These are phyloP conservation scores for Rhinogobius similis DNA, from an alignment of 2,113 vertebrate genomes.

Conservation along the genomic window DNA sequence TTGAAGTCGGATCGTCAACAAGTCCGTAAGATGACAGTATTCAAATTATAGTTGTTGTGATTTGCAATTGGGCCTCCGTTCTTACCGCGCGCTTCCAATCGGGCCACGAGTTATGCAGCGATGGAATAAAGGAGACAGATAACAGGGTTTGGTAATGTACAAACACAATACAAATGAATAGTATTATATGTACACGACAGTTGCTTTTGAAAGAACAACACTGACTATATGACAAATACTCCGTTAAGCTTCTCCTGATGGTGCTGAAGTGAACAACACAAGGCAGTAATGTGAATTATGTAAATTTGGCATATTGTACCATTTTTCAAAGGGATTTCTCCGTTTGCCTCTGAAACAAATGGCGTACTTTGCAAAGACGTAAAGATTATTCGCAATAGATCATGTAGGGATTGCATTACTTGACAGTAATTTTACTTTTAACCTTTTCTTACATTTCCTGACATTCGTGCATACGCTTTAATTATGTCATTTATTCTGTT, in stretches of 20 bases:
- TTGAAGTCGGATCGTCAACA: too few species aligned
- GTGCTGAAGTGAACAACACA: not conserved
- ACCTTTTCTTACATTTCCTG: not conserved
- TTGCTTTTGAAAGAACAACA: not conserved
- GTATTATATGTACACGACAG: not conserved
- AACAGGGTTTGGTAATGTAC: not conserved
- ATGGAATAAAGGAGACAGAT: not conserved
- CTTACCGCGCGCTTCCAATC: not conserved
- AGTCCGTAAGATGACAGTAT: not conserved
- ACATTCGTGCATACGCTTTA: not conserved
- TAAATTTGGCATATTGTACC: not conserved
- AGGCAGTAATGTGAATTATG: conserved; percentile 2
- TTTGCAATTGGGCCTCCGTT: not conserved
- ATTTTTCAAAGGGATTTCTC: not conserved
- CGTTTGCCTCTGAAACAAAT: not conserved
- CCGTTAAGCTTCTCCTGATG: not conserved
- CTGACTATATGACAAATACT: not conserved
- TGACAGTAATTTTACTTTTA: not conserved
- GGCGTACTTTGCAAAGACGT: not conserved
- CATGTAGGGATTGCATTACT: not conserved
- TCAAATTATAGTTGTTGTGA: too few species aligned
- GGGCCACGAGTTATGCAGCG: not conserved
- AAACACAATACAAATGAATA: not conserved
- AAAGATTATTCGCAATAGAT: not conserved
- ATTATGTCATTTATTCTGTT: not conserved